A percentile compares a stretch with the other conserved stretches of the same genome.
These are phyloP conservation scores for Eurosta solidaginis DNA, from an alignment of 1,140 invertebrate genomes.

Conservation along the genomic window DNA sequence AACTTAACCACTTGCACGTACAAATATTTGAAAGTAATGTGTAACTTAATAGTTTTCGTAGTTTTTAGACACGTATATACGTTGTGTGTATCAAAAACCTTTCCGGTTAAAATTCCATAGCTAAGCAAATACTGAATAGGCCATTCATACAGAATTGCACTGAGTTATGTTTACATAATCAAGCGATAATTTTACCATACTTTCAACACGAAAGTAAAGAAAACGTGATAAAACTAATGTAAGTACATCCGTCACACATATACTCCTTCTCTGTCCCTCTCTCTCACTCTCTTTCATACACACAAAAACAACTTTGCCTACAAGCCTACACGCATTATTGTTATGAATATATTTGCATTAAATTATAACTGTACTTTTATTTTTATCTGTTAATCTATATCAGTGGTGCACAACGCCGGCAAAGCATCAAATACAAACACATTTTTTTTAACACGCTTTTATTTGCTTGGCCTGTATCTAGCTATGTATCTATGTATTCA, in stretches of 20 bases:
- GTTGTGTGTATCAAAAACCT: background rate
- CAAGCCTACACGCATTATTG: background rate
- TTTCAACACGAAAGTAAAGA: slow-evolving; percentile 21
- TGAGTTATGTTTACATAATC: slow-evolving; percentile 21
- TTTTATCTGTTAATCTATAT: too few relatives aligned
- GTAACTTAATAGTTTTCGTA: too few relatives aligned
- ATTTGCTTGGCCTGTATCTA: too few relatives aligned
- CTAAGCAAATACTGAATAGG: background rate
- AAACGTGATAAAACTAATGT: slow-evolving; percentile 22
- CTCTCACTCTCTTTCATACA: background rate
- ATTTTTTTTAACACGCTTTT: too few relatives aligned
- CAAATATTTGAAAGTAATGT: too few relatives aligned
- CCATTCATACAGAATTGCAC: background rate
- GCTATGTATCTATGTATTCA: too few relatives aligned
- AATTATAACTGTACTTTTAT: background rate
- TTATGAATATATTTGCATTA: slow-evolving; percentile 16
- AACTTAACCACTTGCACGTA: too few relatives aligned
- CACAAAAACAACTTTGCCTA: background rate
- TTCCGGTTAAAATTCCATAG: background rate
- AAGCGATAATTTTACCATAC: slow-evolving; percentile 6
- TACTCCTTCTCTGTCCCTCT: too few relatives aligned
- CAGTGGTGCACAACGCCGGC: too few relatives aligned
- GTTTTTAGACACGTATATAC: slow-evolving; percentile 12
- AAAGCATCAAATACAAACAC: too few relatives aligned
- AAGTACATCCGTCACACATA: too few relatives aligned